Evolutionary conservation across 64 coral and sea anemone genomes (phyloP), one percentile per base, ranked within the genome.

Genomic region (Acropora tenuis): DNA sequence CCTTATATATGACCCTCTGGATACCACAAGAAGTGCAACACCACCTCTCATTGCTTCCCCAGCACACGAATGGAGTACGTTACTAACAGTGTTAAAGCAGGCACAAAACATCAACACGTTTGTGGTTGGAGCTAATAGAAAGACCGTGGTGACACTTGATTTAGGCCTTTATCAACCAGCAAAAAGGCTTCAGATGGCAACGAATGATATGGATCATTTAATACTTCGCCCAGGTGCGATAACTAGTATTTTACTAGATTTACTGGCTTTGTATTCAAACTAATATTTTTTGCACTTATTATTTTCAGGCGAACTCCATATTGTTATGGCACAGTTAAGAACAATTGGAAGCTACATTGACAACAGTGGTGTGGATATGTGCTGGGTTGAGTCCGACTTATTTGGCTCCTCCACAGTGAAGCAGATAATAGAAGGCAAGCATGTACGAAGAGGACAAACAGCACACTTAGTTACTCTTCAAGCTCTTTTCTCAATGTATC

Each of bases 151-250:
- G 1, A 58, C 80, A 59, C 80, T 82, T 12, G 80, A 82, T 82
- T 40, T 82, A 53, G 80, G 80, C 13, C 80, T 82, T 59, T 82
- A 82, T 82, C 80, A 57, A 18, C 80, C 80, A 4, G 80, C 80
- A 55, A 82, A 82, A 53, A 52, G 50, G 3, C 80, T 82, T 10
- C 80, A 82, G 80, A 82, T 82, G 80, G 80, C 80, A 60, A 16
- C 50, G 59, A 82, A 82, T 60, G 80, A 82, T 40, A 50, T 82
- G 80, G n/a, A 82, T 52, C 50, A 52, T 52, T 52, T 52, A 15
- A 86, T 86, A 43, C 82, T 86, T 45, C 82, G 82, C 19, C 82
- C 82, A 86, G 82, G 82, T 86, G 61, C 45, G 82, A 86, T 86
- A 46, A 52, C 79, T 55, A 82, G 49, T 78, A 69, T 52, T 69